Conservation (phyloP, 1,140 invertebrate genomes). For the Aphelinus certus region DNA sequence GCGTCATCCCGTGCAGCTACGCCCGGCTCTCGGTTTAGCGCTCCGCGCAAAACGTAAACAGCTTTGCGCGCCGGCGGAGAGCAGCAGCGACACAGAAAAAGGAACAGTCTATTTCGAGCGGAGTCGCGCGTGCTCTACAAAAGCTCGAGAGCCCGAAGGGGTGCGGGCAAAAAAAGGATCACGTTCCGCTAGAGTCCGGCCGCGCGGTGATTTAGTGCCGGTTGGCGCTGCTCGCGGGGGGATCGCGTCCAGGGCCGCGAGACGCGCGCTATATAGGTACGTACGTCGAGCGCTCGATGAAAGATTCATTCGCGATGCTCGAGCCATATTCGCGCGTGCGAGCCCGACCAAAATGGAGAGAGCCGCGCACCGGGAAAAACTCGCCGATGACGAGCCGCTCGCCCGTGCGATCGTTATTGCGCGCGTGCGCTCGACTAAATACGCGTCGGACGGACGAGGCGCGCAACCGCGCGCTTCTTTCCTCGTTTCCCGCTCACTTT, state of each 20-base stretch:
- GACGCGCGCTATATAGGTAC: neutral
- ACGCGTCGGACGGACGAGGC: no score
- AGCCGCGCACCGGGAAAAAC: constrained; percentile 1
- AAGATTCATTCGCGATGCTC: constrained; percentile 22
- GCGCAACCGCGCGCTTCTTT: no score
- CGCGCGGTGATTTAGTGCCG: constrained; percentile 10
- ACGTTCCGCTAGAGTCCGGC: neutral
- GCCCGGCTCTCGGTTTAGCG: no score
- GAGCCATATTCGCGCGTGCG: constrained; percentile 5
- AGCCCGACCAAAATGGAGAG: constrained; percentile 30
- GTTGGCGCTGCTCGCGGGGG: neutral
- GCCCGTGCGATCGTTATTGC: no score
- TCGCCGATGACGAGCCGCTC: constrained; percentile 8
- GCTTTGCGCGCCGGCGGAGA: neutral
- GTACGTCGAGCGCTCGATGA: constrained; percentile 2
- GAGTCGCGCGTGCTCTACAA: no score
- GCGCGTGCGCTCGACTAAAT: no score
- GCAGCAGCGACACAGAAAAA: neutral
- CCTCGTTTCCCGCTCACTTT: no score
- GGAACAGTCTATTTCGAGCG: neutral
- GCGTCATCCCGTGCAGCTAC: no score
- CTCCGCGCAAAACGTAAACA: neutral
- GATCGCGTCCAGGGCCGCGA: neutral
- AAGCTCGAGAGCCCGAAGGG: neutral
- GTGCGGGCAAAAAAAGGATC: constrained; percentile 1